Percentiles rank a stretch among this genome's conserved stretches.
These are phyloP conservation scores for Drosophila affinis DNA, from an alignment of 2,888 invertebrate genomes.

Conservation along the genomic window DNA sequence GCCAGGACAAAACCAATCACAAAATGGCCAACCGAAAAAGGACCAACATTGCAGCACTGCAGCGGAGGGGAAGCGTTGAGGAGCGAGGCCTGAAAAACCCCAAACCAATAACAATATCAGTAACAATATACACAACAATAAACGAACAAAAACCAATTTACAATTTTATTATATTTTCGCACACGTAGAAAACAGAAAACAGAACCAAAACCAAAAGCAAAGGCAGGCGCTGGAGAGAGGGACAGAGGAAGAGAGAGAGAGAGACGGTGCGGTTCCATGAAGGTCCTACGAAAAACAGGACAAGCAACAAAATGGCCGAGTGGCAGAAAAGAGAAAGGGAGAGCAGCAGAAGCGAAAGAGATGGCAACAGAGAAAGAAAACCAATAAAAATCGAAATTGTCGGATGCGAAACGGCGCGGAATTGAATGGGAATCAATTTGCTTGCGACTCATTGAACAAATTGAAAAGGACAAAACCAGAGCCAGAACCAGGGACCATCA, in stretches of 20 bases:
- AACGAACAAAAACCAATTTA: slow-evolving; percentile 76
- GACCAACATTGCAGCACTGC: slow-evolving; percentile 10
- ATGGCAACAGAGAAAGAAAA: slow-evolving; percentile 51
- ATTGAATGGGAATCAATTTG: slow-evolving; percentile 81
- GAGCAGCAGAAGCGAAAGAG: slow-evolving; percentile 4
- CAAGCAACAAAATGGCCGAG: slow-evolving; percentile 33
- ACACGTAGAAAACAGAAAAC: slow-evolving; percentile 34
- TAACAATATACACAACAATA: slow-evolving; percentile 64
- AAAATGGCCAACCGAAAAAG: slow-evolving; percentile 49
- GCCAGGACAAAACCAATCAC: slow-evolving; percentile 43
- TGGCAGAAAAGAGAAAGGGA: slow-evolving; percentile 16
- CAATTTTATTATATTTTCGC: slow-evolving; percentile 76
- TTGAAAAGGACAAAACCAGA: slow-evolving; percentile 74
- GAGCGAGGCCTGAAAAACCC: slow-evolving; percentile 36
- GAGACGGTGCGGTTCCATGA: background rate
- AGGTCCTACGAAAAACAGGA: slow-evolving; percentile 13
- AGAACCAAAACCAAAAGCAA: background rate
- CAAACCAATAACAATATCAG: slow-evolving; percentile 75
- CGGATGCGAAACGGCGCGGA: slow-evolving; percentile 73
- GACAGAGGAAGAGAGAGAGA: too few relatives aligned
- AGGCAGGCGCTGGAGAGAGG: background rate
- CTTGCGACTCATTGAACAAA: slow-evolving; percentile 83
- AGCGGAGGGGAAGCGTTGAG: background rate
- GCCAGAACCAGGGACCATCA: slow-evolving; percentile 36
- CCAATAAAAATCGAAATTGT: slow-evolving; percentile 80